Percentiles rank a stretch among this genome's conserved stretches.
Conservation (phyloP, 2,113 vertebrate species). For the Cyanoderma ruficeps region DNA sequence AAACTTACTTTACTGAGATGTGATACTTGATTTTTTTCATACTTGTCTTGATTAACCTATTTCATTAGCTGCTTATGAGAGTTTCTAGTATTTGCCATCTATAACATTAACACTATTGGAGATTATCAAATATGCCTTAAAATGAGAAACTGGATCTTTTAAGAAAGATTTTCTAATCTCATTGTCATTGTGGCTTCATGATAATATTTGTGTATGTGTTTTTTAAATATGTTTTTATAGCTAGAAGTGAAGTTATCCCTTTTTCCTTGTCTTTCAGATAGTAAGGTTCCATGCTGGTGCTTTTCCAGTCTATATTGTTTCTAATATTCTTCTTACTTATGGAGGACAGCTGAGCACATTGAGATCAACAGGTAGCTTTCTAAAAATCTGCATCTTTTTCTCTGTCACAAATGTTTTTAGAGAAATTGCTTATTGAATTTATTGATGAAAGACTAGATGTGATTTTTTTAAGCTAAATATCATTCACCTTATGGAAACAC, state of each 20-base stretch:
- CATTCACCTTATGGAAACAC: background rate
- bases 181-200: background rate
- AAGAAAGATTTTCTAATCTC: background rate
- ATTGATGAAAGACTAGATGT: background rate
- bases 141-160: background rate
- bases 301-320: slow-evolving; percentile 86
- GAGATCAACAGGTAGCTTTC: slow-evolving; percentile 73
- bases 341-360: slow-evolving; percentile 84
- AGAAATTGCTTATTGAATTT: background rate
- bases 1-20: background rate
- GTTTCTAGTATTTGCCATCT: background rate
- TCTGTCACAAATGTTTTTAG: background rate
- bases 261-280: slow-evolving; percentile 76
- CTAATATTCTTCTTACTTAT: slow-evolving; percentile 87
- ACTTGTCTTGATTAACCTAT: background rate
- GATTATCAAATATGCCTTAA: background rate
- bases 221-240: background rate
- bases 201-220: background rate
- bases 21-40: background rate
- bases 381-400: background rate
- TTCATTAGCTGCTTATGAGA: background rate
- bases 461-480: background rate
- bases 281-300: slow-evolving; percentile 87
- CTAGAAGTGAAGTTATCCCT: background rate
- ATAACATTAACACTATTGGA: background rate